Evolutionary conservation across 2,113 vertebrate genomes (phyloP), one percentile per base, ranked within the genome.

Genomic region (Oncorhynchus gorbuscha): DNA sequence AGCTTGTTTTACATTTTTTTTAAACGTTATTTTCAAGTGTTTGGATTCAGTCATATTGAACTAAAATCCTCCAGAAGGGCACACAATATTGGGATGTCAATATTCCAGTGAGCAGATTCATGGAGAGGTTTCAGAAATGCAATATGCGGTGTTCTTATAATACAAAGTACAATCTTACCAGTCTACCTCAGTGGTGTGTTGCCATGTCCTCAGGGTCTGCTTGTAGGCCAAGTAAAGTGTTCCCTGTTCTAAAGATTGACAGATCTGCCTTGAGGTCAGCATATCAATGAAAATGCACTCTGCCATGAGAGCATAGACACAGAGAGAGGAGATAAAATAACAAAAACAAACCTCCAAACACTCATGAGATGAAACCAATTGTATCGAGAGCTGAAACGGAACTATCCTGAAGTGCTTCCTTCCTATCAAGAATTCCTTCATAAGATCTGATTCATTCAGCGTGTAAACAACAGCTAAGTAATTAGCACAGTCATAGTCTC

Each of bases 401-500:
- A 69, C 28, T 67, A 67, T 12, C 20, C 35, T n/a, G 16, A n/a
- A 30, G 20, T 70, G n/a, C 6, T n/a, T 26, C 24, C 32, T 48
- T 49, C 12, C 2, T 49, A 13, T n/a, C 20, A 69, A 24, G 8
- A 22, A 30, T 35, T 49, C 20, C 59, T 67, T 72, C 32, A 65
- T 76, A 75, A 75, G 35, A 18, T 11, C 39, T 14, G 69, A 75
- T 71, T 62, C 58, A 72, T 71, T 75, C 59, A 55, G 45, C 18
- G 28, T 49, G 61, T 69, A 67, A 71, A 72, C 78, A 71, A 67
- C 73, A 67, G 48, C 68, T 18, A 61, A 72, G 73, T 35, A 64
- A 79, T 72, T 79, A 75, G 49, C n/a, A 18, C 72, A 75, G 11
- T 67, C 48, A 58, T 18, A 58, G 59, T 65, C 24, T 62, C 67